A percentile compares a stretch with the other conserved stretches of the same genome.
phyloP scores from a whole-genome alignment of 2,113 vertebrate genomes.

The Pleuronectes platessa region DNA sequence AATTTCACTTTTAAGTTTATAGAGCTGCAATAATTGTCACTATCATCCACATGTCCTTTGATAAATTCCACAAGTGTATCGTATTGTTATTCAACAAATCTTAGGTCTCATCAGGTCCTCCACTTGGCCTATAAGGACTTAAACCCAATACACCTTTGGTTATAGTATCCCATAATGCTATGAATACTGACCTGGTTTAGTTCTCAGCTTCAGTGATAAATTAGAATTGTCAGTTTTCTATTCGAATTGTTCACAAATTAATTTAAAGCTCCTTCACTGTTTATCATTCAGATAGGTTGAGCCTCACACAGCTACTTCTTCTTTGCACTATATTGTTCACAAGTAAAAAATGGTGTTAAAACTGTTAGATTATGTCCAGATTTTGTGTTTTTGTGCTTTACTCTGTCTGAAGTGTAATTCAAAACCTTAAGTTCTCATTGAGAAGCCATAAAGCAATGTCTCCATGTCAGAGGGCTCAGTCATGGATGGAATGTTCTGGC shows the following conservation, averaged over 20 bases:
- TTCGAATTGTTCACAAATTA: no score
- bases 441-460: slow-evolving; percentile 27
- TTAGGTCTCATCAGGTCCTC: background rate
- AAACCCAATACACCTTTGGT: background rate
- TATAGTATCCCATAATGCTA: background rate
- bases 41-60: no score
- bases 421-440: slow-evolving; percentile 16
- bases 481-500: slow-evolving; percentile 14
- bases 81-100: background rate
- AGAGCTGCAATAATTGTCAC: no score
- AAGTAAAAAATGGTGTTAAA: slow-evolving; percentile 9
- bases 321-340: background rate
- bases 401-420: slow-evolving; percentile 33
- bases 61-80: background rate
- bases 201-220: no score
- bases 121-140: background rate
- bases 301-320: background rate
- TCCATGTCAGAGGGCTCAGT: background rate
- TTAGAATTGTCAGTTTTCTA: no score
- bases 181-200: no score
- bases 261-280: background rate
- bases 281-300: background rate
- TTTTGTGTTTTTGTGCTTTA: slow-evolving; percentile 40
- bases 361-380: background rate
- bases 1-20: no score